Conservation (phyloP, 1,140 invertebrate genomes). For the Leucophenga varia region DNA sequence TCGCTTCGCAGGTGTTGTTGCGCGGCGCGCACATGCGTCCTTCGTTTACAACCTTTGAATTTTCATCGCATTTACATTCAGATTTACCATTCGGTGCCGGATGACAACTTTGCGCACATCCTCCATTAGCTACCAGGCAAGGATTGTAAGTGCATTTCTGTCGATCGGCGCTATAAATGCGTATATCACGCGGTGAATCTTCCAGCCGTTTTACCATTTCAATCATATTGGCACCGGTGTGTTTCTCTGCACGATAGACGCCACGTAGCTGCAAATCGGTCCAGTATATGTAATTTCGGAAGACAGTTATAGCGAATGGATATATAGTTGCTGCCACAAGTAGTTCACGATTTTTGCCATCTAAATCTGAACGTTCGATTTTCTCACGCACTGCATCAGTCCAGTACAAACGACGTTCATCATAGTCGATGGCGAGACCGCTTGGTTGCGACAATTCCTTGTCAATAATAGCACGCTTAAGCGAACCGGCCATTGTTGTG, state of each 20-base stretch:
- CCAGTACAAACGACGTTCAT: slow-evolving; percentile 95
- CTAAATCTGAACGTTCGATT: slow-evolving; percentile 89
- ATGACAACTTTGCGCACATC: slow-evolving; percentile 93
- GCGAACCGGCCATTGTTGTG: slow-evolving; percentile 94
- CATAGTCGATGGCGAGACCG: slow-evolving; percentile 94
- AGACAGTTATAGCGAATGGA: slow-evolving; percentile 93
- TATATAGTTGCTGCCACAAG: slow-evolving; percentile 90
- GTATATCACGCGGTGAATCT: slow-evolving; percentile 87
- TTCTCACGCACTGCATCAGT: slow-evolving; percentile 96
- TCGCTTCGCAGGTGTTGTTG: slow-evolving; percentile 83
- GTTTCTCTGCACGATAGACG: slow-evolving; percentile 95
- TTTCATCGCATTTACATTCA: slow-evolving; percentile 86
- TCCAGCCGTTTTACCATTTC: slow-evolving; percentile 91
- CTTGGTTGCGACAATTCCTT: slow-evolving; percentile 93
- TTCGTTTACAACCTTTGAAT: slow-evolving; percentile 87
- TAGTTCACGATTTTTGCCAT: slow-evolving; percentile 77
- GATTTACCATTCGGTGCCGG: slow-evolving; percentile 79
- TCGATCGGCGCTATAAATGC: slow-evolving; percentile 77
- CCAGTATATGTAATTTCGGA: slow-evolving; percentile 94
- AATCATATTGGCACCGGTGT: slow-evolving; percentile 92
- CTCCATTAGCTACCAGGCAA: slow-evolving; percentile 91
- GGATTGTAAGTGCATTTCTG: slow-evolving; percentile 84
- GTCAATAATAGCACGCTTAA: slow-evolving; percentile 86
- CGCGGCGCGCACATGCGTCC: slow-evolving; percentile 86
- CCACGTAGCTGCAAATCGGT: slow-evolving; percentile 93